phyloP scores from a whole-genome alignment of 2,113 vertebrate species.

The Chaetorhynchus papuensis region DNA sequence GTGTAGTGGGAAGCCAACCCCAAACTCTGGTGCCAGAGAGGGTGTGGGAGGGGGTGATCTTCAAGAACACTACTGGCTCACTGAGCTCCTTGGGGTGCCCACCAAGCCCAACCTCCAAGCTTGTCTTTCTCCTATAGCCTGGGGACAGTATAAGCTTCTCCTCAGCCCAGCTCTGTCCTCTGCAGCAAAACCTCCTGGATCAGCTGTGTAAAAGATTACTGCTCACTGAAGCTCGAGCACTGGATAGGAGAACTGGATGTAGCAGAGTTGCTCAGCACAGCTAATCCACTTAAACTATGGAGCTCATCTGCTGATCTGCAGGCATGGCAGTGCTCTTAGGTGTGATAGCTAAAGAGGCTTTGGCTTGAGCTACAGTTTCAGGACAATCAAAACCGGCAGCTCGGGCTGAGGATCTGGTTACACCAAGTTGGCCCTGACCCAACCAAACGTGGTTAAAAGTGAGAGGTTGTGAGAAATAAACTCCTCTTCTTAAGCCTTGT shows the following conservation, averaged over 20 bases:
- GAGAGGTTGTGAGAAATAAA: slow-evolving; percentile 12
- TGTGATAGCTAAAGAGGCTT: slow-evolving; percentile 30
- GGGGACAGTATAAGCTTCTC: background rate
- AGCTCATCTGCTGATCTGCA: slow-evolving; percentile 4
- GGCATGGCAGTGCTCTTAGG: background rate
- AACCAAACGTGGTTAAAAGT: background rate
- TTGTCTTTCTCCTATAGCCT: background rate
- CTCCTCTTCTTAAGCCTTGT: background rate
- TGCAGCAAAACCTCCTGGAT: background rate
- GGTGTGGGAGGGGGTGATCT: background rate
- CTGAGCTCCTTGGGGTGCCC: background rate
- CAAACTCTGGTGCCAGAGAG: background rate
- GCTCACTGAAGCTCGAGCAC: background rate
- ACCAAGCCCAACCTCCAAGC: accelerated
- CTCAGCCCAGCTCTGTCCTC: background rate
- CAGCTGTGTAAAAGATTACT: background rate
- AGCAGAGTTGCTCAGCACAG: background rate
- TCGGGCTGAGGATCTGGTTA: background rate
- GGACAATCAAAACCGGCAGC: background rate
- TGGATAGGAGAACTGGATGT: background rate
- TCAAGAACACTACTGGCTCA: background rate
- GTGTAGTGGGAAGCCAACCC: background rate
- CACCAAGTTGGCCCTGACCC: background rate
- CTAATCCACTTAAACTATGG: slow-evolving; percentile 27
- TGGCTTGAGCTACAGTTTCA: background rate